phyloP scores from a whole-genome alignment of 2,113 vertebrate genomes.

The pig (Sus scrofa) region DNA sequence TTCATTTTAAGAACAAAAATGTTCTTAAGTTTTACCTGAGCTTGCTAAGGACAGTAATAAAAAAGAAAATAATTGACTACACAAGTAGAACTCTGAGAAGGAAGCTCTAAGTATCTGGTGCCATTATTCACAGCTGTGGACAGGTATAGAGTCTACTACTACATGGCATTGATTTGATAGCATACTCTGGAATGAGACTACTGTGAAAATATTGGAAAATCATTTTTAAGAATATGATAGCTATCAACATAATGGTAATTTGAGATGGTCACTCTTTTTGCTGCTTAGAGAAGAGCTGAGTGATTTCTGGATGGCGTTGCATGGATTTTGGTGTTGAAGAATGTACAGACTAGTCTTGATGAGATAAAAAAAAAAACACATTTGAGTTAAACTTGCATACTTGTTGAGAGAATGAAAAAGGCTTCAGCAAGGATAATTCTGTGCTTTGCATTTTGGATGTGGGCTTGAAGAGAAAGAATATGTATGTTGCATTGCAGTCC shows the following conservation, averaged over 20 bases:
- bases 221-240: background rate
- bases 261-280: background rate
- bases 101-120: background rate
- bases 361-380: background rate
- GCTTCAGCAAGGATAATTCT: background rate
- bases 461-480: background rate
- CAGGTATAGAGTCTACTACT: background rate
- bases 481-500: background rate
- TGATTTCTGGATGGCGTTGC: accelerated
- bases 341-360: background rate
- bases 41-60: background rate
- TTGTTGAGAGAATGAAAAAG: background rate
- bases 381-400: background rate
- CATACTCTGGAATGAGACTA: background rate
- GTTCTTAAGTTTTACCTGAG: background rate
- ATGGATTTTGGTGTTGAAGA: background rate
- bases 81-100: background rate
- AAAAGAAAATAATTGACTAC: background rate
- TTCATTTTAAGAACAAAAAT: background rate
- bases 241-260: background rate
- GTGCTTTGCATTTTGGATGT: background rate
- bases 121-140: background rate
- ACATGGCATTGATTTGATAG: background rate
- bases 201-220: background rate
- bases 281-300: background rate